phyloP scores from a whole-genome alignment of 2,888 invertebrate species.

The Thecocarcelia acutangulata region DNA sequence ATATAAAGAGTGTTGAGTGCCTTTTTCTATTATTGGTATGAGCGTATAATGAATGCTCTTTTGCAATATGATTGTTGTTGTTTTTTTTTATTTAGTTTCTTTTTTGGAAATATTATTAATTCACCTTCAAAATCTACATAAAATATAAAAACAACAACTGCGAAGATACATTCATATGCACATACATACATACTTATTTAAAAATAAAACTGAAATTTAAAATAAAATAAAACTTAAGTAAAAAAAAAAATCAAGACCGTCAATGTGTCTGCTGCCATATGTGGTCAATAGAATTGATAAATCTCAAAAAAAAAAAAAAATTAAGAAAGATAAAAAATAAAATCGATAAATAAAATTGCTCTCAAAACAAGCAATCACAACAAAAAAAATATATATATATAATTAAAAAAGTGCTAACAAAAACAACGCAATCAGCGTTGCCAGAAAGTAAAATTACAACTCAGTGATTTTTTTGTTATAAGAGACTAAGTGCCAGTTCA shows the following conservation, averaged over 20 bases:
- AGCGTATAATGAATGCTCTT: constrained; percentile 34
- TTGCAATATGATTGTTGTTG: constrained; percentile 22
- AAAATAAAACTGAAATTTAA: constrained; percentile 29
- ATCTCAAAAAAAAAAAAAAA: constrained; percentile 32
- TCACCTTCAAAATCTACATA: constrained; percentile 66
- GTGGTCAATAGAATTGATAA: constrained; percentile 75
- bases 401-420: constrained; percentile 9
- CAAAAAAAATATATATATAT: neutral
- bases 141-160: constrained; percentile 42
- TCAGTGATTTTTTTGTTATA: too few relatives aligned
- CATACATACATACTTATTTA: neutral
- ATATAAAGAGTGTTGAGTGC: constrained; percentile 17
- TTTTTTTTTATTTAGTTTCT: constrained; percentile 26
- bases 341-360: constrained; percentile 17
- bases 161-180: neutral
- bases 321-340: constrained; percentile 40
- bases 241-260: constrained; percentile 68
- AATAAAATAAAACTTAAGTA: constrained; percentile 44
- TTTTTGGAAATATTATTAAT: constrained; percentile 62
- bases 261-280: constrained; percentile 75
- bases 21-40: constrained; percentile 25
- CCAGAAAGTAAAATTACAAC: neutral
- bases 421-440: constrained; percentile 10
- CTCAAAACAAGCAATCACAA: constrained; percentile 34
- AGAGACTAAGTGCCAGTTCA: too few relatives aligned